Evolutionary conservation across 2,113 vertebrate genomes (phyloP), one percentile per base, ranked within the genome.

Genomic region (Zosterops japonicus): DNA sequence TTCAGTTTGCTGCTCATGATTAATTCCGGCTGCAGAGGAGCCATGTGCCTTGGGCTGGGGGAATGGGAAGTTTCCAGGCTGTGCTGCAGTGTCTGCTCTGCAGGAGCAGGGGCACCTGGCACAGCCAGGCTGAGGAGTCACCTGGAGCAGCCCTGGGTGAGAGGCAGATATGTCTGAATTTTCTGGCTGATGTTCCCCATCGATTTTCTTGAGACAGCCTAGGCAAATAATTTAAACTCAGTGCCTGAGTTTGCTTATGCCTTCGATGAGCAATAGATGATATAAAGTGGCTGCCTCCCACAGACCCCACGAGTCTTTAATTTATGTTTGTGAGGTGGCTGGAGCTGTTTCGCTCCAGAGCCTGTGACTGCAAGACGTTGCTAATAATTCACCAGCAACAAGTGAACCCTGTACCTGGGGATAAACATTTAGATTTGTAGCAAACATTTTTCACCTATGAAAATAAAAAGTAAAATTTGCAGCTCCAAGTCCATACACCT

Each of bases 371-470:
- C 78, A 72, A 89, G 92, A 24, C 1, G 1, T 11, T 53, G n/a
- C 75, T 63, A 93, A 92, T 91, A 92, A 92, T 44, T 93, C 72
- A 84, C 47, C 90, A 87, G 78, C 89, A 90, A 96, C 94, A 71
- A 90, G 88, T 80, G 68, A 76, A 55, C 71, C 47, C 69, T 63
- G 21, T 44, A 93, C 80, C 83, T 87, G 75, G 46, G 64, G 42
- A 81, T 71, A 92, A 84, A 82, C 87, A 36, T 36, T 87, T 35
- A 81, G 74, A 78, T 81, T 77, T 50, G 70, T 55, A 61, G 64
- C 56, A 36, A 88, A 42, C 2, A 5, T 42, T 86, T 91, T 75
- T 91, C 69, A 79, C n/a, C 61, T 28, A 11, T 27, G 71, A 83
- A 65, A 95, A 90, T 24, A 90, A 83, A 83, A 75, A 67, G 53